Percentiles rank a stretch among this genome's conserved stretches.
phyloP scores from a whole-genome alignment of 2,113 vertebrate species.

The Chinchilla lanigera region DNA sequence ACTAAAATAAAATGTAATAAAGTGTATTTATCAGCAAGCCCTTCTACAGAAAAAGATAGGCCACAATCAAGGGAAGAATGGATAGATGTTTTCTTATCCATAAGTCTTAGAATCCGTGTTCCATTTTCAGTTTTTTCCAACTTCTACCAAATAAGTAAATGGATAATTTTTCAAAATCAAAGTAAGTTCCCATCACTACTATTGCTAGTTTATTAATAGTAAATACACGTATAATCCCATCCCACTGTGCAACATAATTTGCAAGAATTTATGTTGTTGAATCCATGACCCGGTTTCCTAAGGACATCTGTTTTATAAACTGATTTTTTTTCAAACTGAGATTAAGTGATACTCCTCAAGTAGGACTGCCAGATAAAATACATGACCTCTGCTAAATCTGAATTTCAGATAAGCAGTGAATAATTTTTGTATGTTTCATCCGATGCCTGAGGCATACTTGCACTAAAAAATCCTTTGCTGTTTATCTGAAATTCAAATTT shows the following conservation, averaged over 20 bases:
- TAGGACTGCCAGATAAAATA: constrained; percentile 42
- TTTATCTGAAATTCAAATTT: constrained; percentile 25
- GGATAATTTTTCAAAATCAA: background rate
- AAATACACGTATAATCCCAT: constrained; percentile 47
- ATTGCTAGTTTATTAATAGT: constrained; percentile 48
- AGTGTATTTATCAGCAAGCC: background rate
- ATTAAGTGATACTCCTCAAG: constrained; percentile 48
- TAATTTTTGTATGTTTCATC: background rate
- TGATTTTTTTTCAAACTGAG: constrained; percentile 53
- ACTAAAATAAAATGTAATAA: constrained; percentile 33
- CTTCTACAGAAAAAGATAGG: background rate
- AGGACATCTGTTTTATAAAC: constrained; percentile 76
- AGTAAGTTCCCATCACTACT: constrained; percentile 12
- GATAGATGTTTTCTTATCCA: background rate
- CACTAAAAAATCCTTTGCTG: background rate
- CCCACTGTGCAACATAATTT: constrained; percentile 49
- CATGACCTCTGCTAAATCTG: background rate
- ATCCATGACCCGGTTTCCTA: constrained; percentile 72
- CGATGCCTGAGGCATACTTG: background rate
- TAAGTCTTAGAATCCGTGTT: constrained; percentile 18
- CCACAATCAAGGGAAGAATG: background rate
- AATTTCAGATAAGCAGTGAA: constrained; percentile 41
- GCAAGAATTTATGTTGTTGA: constrained; percentile 58
- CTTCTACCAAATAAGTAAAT: background rate
- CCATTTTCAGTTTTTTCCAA: background rate